These are phyloP conservation scores for Apoda limacodes DNA, from an alignment of 2,888 invertebrate species.

Conservation along the genomic window DNA sequence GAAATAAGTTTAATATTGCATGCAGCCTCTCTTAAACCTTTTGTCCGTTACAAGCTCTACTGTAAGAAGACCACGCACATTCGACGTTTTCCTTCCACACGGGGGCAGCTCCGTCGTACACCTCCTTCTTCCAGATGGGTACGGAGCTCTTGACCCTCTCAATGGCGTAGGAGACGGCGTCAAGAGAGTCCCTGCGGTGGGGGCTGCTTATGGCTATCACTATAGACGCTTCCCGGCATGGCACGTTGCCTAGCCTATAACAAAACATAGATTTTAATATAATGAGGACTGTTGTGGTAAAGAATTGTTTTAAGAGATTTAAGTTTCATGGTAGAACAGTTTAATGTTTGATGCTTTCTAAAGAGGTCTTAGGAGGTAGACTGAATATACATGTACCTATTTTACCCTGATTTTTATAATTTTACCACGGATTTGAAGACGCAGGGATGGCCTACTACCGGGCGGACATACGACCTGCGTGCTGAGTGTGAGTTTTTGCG, in stretches of 20 bases:
- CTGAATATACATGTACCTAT: no score
- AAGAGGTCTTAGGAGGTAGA: no score
- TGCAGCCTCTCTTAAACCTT: no score
- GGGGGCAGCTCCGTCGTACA: constrained; percentile 73
- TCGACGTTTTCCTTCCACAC: constrained; percentile 88
- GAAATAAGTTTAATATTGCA: no score
- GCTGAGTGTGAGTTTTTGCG: no score
- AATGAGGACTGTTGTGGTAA: not conserved
- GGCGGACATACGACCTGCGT: no score
- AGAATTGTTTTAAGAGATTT: not conserved
- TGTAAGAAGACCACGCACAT: constrained; percentile 80
- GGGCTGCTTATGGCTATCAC: constrained; percentile 91
- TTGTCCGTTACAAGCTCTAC: constrained; percentile 28
- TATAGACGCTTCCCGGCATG: constrained; percentile 88
- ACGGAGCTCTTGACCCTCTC: constrained; percentile 87
- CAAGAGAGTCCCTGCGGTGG: constrained; percentile 84
- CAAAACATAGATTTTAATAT: not conserved
- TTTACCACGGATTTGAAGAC: no score
- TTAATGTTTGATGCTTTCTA: no score
- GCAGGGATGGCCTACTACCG: no score
- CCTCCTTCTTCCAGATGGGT: constrained; percentile 97
- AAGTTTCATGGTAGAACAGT: not conserved
- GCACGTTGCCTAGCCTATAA: constrained; percentile 82
- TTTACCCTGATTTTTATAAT: no score
- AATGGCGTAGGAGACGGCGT: constrained; percentile 86